A percentile compares a stretch with the other conserved stretches of the same genome.
Evolutionary conservation across 2,888 invertebrate species (phyloP).

Genomic region (Brachyptera risi): DNA sequence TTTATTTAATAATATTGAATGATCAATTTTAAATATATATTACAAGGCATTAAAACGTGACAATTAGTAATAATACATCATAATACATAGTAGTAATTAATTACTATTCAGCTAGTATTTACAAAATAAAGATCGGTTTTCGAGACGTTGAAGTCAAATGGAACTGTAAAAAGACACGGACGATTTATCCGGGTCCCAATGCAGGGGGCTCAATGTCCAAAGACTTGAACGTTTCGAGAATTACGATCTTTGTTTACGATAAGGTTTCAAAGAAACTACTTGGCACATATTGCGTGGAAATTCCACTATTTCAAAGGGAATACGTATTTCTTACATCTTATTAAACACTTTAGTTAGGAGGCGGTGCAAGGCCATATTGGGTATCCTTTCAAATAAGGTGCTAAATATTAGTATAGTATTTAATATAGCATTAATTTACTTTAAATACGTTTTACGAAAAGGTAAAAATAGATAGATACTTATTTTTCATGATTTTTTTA

Average conservation of each 20-base stretch:
- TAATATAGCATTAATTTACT: constrained; percentile 12
- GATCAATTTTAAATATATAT: constrained; percentile 19
- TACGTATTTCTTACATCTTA: constrained; percentile 13
- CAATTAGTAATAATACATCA: constrained; percentile 1
- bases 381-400: constrained; percentile 24
- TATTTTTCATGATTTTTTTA: constrained; percentile 23
- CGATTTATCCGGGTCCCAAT: neutral
- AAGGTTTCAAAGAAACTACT: constrained; percentile 21
- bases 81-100: constrained; percentile 5
- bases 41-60: constrained; percentile 28
- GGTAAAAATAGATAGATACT: constrained; percentile 27
- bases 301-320: too few relatives aligned
- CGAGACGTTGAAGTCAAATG: neutral
- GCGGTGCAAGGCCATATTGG: constrained; percentile 27
- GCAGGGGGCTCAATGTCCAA: constrained; percentile 18
- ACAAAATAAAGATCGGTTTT: neutral
- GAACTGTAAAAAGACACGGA: constrained; percentile 4
- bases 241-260: constrained; percentile 1
- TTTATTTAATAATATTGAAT: constrained; percentile 5
- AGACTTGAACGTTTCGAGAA: neutral
- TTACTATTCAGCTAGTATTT: constrained; percentile 12
- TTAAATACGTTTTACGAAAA: constrained; percentile 23
- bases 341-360: constrained; percentile 6
- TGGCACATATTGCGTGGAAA: neutral
- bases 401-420: constrained; percentile 22